Base-by-base conservation (phyloP, 2,113 vertebrate genomes). In the Sapajus apella region DNA sequence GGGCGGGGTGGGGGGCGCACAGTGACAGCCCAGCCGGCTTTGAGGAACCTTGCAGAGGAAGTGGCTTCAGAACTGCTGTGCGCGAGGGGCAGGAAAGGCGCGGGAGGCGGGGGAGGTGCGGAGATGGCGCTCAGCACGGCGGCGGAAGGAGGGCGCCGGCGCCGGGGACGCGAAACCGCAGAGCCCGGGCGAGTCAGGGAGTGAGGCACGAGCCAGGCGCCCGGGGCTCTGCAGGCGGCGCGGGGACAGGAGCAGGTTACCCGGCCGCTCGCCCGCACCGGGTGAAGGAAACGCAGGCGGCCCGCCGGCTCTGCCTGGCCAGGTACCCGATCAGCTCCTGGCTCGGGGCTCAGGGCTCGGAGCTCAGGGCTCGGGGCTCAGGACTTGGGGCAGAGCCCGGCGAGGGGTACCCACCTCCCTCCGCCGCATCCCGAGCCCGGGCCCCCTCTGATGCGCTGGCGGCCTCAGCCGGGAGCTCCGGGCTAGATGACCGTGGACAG, bases 41-140 rank as follows among this genome's bases (percentile, higher is more conserved):
- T 50, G 97, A 97, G 95, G 94, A 94, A 97, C 98, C 97, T 90
- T 97, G 96, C 97, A 97, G 99, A 99, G 99, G 99, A 99, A 99
- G 99, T 99, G 98, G 98, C 98, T 97, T 97, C 93, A 76, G 97
- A 85, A 85, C 96, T 96, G 98, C 97, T 96, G 95, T 90, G 97
- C 27, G 97, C 16, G 97, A 92, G 98, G 98, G 99, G 99, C 99
- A 99, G 99, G 98, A 98, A 98, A 97, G 96, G 95, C 96, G 75
- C 91, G 66, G 87, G 90, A 30, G 92, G 96, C 79, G 96, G 92
- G 93, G 96, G 95, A 96, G 97, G 97, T 95, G 98, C 97, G 13
- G 97, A 97, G 98, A 96, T 94, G 94, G 97, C 56, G 40, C 84
- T 90, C 18, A n/a, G 95, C 87, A 97, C 97, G 94, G 70, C 47